Evolutionary conservation across 2,888 invertebrate species (phyloP).

Genomic region (Nomada fucata): DNA sequence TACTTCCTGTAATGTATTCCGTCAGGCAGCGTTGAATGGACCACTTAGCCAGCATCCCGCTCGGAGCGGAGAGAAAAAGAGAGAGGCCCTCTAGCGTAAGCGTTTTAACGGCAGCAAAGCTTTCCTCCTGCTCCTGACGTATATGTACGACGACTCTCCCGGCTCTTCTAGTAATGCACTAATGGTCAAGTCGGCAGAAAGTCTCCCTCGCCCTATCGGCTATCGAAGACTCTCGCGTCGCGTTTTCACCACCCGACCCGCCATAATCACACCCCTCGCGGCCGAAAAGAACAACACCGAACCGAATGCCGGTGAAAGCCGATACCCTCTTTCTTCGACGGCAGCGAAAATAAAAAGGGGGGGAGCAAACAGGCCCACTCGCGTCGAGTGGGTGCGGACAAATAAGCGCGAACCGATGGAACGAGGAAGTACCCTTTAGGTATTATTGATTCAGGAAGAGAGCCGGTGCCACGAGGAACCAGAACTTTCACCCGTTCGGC

Average conservation of each 20-base stretch:
- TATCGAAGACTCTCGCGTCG: constrained; percentile 51
- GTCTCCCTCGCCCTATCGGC: constrained; percentile 15
- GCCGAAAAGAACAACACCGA: constrained; percentile 35
- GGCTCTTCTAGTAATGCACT: constrained; percentile 59
- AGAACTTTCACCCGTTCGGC: constrained; percentile 3
- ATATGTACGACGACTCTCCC: not conserved
- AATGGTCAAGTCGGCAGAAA: constrained; percentile 65
- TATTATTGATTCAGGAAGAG: constrained; percentile 51
- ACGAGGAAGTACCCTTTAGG: constrained; percentile 43
- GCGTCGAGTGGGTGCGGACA: constrained; percentile 43
- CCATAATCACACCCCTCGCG: constrained; percentile 29
- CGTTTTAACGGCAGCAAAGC: constrained; percentile 66
- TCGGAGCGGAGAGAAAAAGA: constrained; percentile 41
- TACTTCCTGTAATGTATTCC: constrained; percentile 82
- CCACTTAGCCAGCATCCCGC: constrained; percentile 79
- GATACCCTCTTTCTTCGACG: constrained; percentile 28
- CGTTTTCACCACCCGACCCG: constrained; percentile 37
- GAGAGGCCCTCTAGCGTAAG: constrained; percentile 59
- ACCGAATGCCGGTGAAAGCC: constrained; percentile 36
- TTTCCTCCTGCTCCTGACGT: constrained; percentile 36
- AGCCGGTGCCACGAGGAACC: constrained; percentile 1
- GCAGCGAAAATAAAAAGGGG: constrained; percentile 13
- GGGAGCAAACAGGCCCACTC: constrained; percentile 31
- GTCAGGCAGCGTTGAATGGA: constrained; percentile 78
- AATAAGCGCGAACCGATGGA: constrained; percentile 30